Percentiles rank a stretch among this genome's conserved stretches.
phyloP scores from a whole-genome alignment of 37 sponge, comb jelly and placozoan genomes.

The Petrosia ficiformis region DNA sequence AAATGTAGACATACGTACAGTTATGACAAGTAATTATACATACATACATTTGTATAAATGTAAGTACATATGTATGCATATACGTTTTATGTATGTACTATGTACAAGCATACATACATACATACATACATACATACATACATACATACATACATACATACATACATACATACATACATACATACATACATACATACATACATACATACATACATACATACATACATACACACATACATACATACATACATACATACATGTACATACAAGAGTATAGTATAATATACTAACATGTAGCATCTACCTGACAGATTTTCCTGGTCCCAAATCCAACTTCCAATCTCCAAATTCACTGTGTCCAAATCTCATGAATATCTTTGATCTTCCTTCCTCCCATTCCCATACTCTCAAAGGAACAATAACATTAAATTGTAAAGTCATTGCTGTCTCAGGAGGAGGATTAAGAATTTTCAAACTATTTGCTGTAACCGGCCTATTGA shows the following conservation, averaged over 20 bases:
- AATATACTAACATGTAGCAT: not conserved
- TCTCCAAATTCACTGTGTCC: slow-evolving; percentile 28
- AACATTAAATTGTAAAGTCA: slow-evolving; percentile 30
- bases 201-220: too few relatives aligned
- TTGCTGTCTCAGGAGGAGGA: not conserved
- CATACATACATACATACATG: too few relatives aligned
- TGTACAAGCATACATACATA: too few relatives aligned
- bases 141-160: too few relatives aligned
- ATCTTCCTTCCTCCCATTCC: slow-evolving; percentile 19
- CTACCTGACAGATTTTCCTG: not conserved
- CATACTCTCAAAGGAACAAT: slow-evolving; percentile 19
- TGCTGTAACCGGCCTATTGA: not conserved
- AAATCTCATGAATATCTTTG: slow-evolving; percentile 26
- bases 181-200: too few relatives aligned
- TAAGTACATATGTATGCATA: too few relatives aligned
- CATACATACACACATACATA: too few relatives aligned
- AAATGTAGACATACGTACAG: not conserved
- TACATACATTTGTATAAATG: too few relatives aligned
- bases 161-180: too few relatives aligned
- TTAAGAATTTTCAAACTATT: not conserved
- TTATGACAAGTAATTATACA: not conserved
- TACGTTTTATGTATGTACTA: too few relatives aligned
- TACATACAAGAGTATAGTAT: too few relatives aligned
- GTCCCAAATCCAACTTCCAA: slow-evolving; percentile 21
- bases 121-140: too few relatives aligned